Conservation (phyloP, 1,140 invertebrate species). For the Drosophila sechellia region DNA sequence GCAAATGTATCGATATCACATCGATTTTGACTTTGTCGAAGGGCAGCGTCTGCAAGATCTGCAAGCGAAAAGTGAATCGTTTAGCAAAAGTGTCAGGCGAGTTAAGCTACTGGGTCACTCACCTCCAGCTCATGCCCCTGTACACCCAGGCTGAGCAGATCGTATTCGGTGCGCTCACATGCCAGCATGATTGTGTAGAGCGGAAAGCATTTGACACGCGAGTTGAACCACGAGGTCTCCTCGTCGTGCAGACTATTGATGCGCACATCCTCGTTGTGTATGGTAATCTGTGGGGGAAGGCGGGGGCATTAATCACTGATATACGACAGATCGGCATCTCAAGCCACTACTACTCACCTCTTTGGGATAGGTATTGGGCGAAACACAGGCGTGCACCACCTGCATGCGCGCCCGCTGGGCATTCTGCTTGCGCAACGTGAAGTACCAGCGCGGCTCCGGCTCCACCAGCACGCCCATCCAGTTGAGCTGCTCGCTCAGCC, state of each 20-base stretch:
- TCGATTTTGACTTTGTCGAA: slow-evolving; percentile 85
- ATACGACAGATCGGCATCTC: not conserved
- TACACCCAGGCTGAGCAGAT: slow-evolving; percentile 90
- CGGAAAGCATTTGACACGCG: slow-evolving; percentile 93
- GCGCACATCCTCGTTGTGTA: slow-evolving; percentile 87
- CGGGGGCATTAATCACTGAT: not conserved
- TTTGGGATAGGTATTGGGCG: slow-evolving; percentile 89
- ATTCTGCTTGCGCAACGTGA: slow-evolving; percentile 86
- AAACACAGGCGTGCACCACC: slow-evolving; percentile 90
- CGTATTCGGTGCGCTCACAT: slow-evolving; percentile 88
- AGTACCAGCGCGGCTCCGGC: slow-evolving; percentile 89
- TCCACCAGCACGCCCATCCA: slow-evolving; percentile 91
- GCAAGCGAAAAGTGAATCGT: slow-evolving; percentile 12
- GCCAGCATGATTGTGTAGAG: slow-evolving; percentile 92
- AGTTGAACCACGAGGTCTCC: slow-evolving; percentile 84
- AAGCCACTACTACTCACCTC: slow-evolving; percentile 86
- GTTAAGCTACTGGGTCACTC: slow-evolving; percentile 8
- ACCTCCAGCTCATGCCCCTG: slow-evolving; percentile 87
- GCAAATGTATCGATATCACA: slow-evolving; percentile 85
- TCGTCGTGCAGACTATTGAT: slow-evolving; percentile 86
- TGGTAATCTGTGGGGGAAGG: slow-evolving; percentile 85
- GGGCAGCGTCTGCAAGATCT: slow-evolving; percentile 86
- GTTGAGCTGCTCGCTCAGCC: slow-evolving; percentile 88
- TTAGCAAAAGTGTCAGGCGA: slow-evolving; percentile 34
- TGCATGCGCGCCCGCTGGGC: slow-evolving; percentile 86